Base-by-base conservation (phyloP, 2,113 vertebrate species). In the Nyctereutes procyonoides region DNA sequence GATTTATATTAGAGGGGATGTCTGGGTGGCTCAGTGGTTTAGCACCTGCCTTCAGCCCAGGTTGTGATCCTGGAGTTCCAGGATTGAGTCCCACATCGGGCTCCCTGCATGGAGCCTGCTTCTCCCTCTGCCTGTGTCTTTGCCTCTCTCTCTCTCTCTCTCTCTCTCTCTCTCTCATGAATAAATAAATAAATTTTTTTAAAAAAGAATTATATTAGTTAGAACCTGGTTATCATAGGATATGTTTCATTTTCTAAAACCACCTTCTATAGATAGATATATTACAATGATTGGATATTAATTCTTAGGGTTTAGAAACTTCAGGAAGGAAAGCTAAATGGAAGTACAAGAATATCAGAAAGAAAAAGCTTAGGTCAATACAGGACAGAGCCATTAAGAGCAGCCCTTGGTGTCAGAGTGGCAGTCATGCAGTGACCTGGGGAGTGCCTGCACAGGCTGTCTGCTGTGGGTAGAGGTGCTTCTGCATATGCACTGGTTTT, bases 391-490 rank as follows among this genome's bases (percentile, higher is more conserved):
- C 48, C 38, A 0, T 30, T 17, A 26, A 22, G 62, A 38, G 55
- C 20, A 6, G 65, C 14, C 5, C 11, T 3, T n/a, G 22, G 5
- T 1, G 74, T n/a, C 17, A 16, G 48, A 30, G 3, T 12, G 43
- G 79, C 1, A 1, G 6, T 17, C 0, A 4, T 2, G 10, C 15
- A 51, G n/a, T n/a, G 58, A 32, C 24, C 20, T 38, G 28, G 48
- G 60, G 9, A 4, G 19, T 17, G 56, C 0, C 9, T 32, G 13
- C 6, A 6, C 20, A 28, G 53, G 22, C 22, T 2, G 16, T 15
- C 2, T n/a, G 1, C 26, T 15, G 6, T 11, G 35, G 2, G 22
- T 3, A 19, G 28, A 5, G n/a, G 35, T 3, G 1, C 19, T 8
- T 26, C 53, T 58, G 63, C 2, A 3, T 2, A 3, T 2, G 0